Evolutionary conservation across 2,797 vertebrate species (phyloP).

Genomic region (Thaleichthys pacificus): DNA sequence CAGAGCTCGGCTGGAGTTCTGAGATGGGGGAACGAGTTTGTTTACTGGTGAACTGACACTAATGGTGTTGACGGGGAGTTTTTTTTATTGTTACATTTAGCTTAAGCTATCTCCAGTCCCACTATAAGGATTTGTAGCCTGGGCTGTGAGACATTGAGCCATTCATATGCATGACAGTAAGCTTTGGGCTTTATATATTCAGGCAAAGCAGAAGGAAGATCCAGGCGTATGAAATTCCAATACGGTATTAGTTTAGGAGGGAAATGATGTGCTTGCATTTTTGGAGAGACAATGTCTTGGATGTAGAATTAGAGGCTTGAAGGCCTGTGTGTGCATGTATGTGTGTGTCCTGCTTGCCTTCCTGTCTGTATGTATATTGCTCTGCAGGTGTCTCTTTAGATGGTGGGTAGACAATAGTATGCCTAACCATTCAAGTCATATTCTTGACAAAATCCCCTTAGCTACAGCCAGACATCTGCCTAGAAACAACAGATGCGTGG

Average conservation of each 20-base stretch:
- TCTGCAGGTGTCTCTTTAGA: not conserved
- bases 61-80: conserved; percentile 44
- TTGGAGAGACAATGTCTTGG: conserved; percentile 33
- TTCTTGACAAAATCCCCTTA: conserved; percentile 12
- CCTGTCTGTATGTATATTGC: conserved; percentile 8
- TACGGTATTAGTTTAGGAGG: conserved; percentile 52
- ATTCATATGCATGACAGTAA: conserved; percentile 70
- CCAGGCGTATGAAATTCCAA: conserved; percentile 62
- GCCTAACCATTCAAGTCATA: conserved; percentile 12
- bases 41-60: conserved; percentile 44
- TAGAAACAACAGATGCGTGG: conserved; percentile 53
- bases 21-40: conserved; percentile 14
- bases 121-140: conserved; percentile 59
- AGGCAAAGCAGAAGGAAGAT: conserved; percentile 38
- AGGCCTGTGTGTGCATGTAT: not conserved
- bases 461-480: conserved; percentile 59
- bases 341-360: not conserved
- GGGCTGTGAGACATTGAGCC: conserved; percentile 63
- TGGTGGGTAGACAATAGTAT: conserved; percentile 1
- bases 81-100: conserved; percentile 47
- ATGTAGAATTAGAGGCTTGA: conserved; percentile 15
- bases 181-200: conserved; percentile 64
- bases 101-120: conserved; percentile 50
- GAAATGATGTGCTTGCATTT: conserved; percentile 41
- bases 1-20: not conserved